phyloP scores from a whole-genome alignment of 2,113 vertebrate species.

The Strigops habroptila region DNA sequence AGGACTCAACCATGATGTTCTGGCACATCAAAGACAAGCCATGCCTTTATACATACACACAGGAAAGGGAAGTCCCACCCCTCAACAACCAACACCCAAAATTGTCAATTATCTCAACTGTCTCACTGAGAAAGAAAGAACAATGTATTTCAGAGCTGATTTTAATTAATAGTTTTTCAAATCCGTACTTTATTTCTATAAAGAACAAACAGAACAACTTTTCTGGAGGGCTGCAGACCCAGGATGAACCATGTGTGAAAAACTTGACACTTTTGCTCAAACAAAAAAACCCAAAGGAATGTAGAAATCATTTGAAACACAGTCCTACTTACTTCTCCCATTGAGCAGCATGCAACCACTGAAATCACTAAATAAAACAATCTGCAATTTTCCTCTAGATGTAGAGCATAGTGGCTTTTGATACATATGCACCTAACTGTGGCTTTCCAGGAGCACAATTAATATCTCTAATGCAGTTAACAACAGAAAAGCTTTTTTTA shows the following conservation, averaged over 20 bases:
- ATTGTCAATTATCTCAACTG: neutral
- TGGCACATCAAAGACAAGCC: neutral
- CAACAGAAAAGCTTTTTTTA: conserved; percentile 33
- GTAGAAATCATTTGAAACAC: neutral
- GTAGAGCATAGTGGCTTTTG: neutral
- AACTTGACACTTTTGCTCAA: neutral
- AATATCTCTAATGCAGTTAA: conserved; percentile 7
- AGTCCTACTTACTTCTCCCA: conserved; percentile 7
- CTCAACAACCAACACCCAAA: neutral
- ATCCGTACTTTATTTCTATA: neutral
- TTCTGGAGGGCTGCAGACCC: neutral
- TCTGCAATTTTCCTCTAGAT: conserved; percentile 19
- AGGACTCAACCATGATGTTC: neutral
- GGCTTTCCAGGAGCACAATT: conserved; percentile 47
- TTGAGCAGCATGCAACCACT: conserved; percentile 3
- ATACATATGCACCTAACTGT: neutral
- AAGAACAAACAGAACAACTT: neutral
- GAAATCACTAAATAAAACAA: neutral
- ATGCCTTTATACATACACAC: neutral
- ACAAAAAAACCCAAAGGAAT: neutral
- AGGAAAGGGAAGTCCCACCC: conserved; percentile 16
- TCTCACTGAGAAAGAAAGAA: neutral
- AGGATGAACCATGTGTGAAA: neutral
- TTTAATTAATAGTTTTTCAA: neutral
- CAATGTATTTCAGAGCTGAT: neutral